Evolutionary conservation across 2,113 vertebrate genomes (phyloP), one percentile per base, ranked within the genome.

Genomic region (Lepisosteus oculatus): DNA sequence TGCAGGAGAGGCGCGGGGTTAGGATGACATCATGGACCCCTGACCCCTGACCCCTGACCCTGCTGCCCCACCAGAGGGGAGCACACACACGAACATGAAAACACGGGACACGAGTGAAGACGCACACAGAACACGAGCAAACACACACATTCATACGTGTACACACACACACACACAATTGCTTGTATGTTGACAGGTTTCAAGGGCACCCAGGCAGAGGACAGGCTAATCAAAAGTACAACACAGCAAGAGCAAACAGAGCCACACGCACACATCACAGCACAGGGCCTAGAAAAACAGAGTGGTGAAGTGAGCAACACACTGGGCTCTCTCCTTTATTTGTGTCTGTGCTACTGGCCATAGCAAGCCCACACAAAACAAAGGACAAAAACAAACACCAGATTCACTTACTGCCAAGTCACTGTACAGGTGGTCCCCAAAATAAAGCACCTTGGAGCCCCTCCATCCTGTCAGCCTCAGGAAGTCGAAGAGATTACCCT

Each of bases 401-500:
- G 0, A 41, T 71, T 41, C 70, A 87, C 95, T 95, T 78, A 97
- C 96, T 62, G 97, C 97, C 57, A 99, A 89, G 82, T 99, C 97
- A 0, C 96, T 98, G 81, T 99, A 99, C 55, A 99, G 94, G 83
- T 99, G 97, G 78, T 99, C 97, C 17, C 96, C 97, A 3, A 98
- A 99, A 84, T 99, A 99, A n/a, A 99, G 93, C 63, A 99, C 97
- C 0, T 90, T 95, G 62, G 96, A 96, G 0, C 96, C 97, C 9
- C 94, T 87, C 97, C 97, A 99, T 41, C 96, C 95, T 0, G 95
- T 98, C 85, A 99, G 89, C 74, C 93, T 88, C 62, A 98, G 88
- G 72, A 99, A 99, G 76, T 99, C 96, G 70, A 94, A 95, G 69
- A 99, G 88, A 78, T 99, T 99, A 62, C 97, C 97, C 97, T 98